Evolutionary conservation across 1,140 invertebrate genomes (phyloP).

Genomic region (Nixonia krombeini): DNA sequence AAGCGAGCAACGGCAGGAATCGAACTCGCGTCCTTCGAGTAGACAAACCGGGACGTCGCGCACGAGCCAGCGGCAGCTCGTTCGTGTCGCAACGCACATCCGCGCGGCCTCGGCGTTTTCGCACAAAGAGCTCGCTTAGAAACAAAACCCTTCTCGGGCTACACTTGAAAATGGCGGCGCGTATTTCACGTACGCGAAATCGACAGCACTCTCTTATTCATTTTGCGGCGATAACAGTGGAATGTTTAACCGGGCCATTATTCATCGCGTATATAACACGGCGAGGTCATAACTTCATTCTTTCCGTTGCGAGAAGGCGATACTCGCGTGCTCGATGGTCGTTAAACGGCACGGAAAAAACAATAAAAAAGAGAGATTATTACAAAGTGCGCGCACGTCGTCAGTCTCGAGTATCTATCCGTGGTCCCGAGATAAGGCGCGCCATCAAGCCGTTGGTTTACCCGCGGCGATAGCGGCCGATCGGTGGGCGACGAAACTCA

Average conservation of each 20-base stretch:
- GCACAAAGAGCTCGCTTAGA: too few species aligned
- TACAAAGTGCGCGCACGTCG: constrained; percentile 39
- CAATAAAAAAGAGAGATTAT: constrained; percentile 40
- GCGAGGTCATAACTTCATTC: background rate
- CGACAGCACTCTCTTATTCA: too few species aligned
- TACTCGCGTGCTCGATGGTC: constrained; percentile 17
- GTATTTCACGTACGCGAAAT: too few species aligned
- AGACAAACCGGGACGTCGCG: too few species aligned
- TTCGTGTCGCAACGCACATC: too few species aligned
- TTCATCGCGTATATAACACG: background rate
- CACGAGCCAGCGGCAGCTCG: too few species aligned
- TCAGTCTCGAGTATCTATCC: constrained; percentile 36
- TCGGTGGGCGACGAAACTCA: constrained; percentile 50
- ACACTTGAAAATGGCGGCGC: too few species aligned
- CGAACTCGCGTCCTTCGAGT: too few species aligned
- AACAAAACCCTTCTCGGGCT: too few species aligned
- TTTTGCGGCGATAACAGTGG: background rate
- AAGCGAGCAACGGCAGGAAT: too few species aligned
- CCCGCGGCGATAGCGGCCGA: constrained; percentile 27
- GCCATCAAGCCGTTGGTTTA: constrained; percentile 31
- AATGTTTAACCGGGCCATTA: background rate
- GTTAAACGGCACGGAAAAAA: constrained; percentile 25
- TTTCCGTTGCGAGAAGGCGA: constrained; percentile 7
- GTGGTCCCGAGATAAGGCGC: constrained; percentile 30
- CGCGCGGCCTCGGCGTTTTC: too few species aligned